Base-by-base conservation (phyloP, 1,140 invertebrate genomes). In the Bombus waltoni region DNA sequence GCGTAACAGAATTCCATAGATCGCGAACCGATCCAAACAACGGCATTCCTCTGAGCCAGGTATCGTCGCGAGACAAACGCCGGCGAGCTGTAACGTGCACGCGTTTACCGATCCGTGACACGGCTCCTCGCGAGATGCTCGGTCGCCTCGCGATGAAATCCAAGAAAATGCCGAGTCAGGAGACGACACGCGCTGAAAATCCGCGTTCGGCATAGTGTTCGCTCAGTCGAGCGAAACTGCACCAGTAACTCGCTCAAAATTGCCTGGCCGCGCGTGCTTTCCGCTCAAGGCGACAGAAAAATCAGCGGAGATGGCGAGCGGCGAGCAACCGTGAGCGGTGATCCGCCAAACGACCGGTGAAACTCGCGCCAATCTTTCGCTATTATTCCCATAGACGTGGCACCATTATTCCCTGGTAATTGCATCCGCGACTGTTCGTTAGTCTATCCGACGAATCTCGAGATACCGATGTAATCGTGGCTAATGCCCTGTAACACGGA, bases 71-170 rank as follows among this genome's bases (percentile, higher is more conserved):
- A 74, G 76, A 81, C 73, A 44, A 73, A 80, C 25, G 65, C n/a
- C 44, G 28, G 4, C 73, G 74, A 5, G 53, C 13, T 40, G n/a
- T 72, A 53, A 44, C 59, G 65, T 68, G 18, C 44, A 15, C 68
- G 18, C 35, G 74, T 42, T 40, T 25, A 83, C 22, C 81, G 62
- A 83, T 57, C 73, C 81, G 73, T 77, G 81, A 83, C 73, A 42
- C 32, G 44, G 18, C 11, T 72, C 47, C 38, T 10, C 28, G 35
- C 47, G 65, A 80, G 65, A 47, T 28, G 10, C 77, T 32, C n/a
- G 65, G 5, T 53, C 57, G 32, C 59, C 53, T 32, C 18, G 3
- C 57, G 81, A 77, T 53, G 57, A 71, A 59, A 57, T 71, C n/a
- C 47, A 15, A 18, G 28, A 57, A 68, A 77, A 28, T 77, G 35